These are phyloP conservation scores for Gymnothorax javanicus DNA, from an alignment of 2,797 vertebrate genomes.

Conservation along the genomic window DNA sequence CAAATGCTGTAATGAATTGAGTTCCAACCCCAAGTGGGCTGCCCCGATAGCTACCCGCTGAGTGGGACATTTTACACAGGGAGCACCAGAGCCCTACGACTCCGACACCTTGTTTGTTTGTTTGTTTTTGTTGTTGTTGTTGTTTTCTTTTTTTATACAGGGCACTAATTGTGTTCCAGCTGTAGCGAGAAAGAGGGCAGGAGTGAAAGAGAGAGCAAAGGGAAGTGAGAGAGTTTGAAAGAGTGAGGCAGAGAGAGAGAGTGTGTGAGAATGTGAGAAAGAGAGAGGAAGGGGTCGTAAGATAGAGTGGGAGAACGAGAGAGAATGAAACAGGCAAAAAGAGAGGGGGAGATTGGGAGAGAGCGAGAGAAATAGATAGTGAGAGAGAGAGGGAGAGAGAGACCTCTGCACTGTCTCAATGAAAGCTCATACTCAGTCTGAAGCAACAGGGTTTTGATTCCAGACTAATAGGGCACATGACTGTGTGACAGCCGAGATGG, in stretches of 20 bases:
- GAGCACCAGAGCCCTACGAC: conserved; percentile 19
- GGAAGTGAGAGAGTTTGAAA: conserved; percentile 8
- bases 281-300: neutral
- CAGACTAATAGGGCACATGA: conserved; percentile 38
- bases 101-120: conserved; percentile 21
- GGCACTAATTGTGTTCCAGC: conserved; percentile 18
- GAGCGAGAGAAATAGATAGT: neutral
- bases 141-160: no score
- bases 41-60: conserved; percentile 32
- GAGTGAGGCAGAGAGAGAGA: neutral
- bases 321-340: neutral
- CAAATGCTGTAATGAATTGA: conserved; percentile 25
- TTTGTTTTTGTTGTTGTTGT: no score
- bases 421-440: neutral
- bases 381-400: conserved; percentile 15
- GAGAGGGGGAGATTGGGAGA: neutral
- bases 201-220: neutral
- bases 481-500: conserved; percentile 36
- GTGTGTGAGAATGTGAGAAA: neutral
- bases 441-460: conserved; percentile 37
- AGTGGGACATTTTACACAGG: conserved; percentile 29
- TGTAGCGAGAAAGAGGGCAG: neutral
- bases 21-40: conserved; percentile 23
- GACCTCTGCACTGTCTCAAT: conserved; percentile 19
- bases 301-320: neutral